Evolutionary conservation across 2,888 invertebrate genomes (phyloP).

Genomic region (Zygothrica quintamaculata): DNA sequence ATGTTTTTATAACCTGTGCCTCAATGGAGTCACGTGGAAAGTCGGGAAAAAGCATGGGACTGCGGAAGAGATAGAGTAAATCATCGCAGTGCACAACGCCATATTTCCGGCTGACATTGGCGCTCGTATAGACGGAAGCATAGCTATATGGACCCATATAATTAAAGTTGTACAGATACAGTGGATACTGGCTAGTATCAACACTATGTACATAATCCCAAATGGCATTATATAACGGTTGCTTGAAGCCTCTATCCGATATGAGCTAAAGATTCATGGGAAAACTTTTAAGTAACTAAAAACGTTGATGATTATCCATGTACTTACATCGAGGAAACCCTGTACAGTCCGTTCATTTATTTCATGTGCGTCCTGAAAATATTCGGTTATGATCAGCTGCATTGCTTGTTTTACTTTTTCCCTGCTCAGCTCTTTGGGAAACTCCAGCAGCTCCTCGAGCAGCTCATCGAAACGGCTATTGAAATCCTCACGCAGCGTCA

Average conservation of each 20-base stretch:
- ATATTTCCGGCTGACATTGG: constrained; percentile 59
- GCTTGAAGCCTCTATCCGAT: constrained; percentile 85
- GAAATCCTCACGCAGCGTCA: constrained; percentile 69
- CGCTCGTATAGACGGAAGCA: constrained; percentile 84
- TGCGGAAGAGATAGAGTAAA: constrained; percentile 85
- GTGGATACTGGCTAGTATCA: constrained; percentile 74
- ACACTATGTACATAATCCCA: constrained; percentile 61
- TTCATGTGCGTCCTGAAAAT: constrained; percentile 73
- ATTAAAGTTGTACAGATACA: constrained; percentile 85
- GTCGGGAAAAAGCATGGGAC: constrained; percentile 84
- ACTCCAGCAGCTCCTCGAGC: constrained; percentile 78
- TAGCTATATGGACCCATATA: constrained; percentile 85
- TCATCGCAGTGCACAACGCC: constrained; percentile 86
- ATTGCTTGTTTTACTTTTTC: constrained; percentile 47
- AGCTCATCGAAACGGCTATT: constrained; percentile 79
- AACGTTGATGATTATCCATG: background rate
- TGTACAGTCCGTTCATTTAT: constrained; percentile 71
- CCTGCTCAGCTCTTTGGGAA: constrained; percentile 55
- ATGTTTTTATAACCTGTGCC: constrained; percentile 79
- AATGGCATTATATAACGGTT: constrained; percentile 84
- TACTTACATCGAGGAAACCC: constrained; percentile 75
- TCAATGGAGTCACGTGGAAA: constrained; percentile 81
- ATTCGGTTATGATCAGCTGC: constrained; percentile 63
- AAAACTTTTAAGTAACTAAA: background rate
- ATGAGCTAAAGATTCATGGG: constrained; percentile 82